Percentiles rank a stretch among this genome's conserved stretches.
These are phyloP conservation scores for Maconellicoccus hirsutus DNA, from an alignment of 1,140 invertebrate genomes.

Conservation along the genomic window DNA sequence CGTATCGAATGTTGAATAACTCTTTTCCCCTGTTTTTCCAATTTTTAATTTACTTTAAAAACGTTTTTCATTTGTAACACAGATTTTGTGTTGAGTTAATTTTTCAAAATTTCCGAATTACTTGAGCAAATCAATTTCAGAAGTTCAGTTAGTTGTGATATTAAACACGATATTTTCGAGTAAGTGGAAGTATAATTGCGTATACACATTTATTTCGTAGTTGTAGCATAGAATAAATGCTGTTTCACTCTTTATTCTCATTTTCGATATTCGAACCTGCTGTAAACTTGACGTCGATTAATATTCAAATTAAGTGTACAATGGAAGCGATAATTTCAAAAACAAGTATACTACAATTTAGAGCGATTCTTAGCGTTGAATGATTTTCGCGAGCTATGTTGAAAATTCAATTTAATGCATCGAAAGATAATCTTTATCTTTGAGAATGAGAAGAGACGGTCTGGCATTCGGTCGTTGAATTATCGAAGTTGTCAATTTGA, in stretches of 20 bases:
- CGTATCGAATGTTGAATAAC: no score
- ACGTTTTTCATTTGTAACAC: no score
- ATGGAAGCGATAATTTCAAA: not conserved
- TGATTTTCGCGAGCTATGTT: not conserved
- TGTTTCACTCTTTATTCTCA: not conserved
- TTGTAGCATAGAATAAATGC: not conserved
- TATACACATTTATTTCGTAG: no score
- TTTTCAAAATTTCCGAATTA: no score
- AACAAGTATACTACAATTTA: not conserved
- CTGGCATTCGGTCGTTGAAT: not conserved
- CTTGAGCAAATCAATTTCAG: no score
- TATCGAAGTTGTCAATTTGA: not conserved
- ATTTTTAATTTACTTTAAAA: no score
- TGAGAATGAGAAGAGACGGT: slow-evolving; percentile 2
- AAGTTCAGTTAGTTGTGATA: no score
- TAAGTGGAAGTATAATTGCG: no score
- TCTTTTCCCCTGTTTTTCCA: no score
- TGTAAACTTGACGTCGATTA: not conserved
- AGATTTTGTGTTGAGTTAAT: no score
- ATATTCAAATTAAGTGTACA: slow-evolving; percentile 10
- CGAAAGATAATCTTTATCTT: slow-evolving; percentile 9
- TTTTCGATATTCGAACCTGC: not conserved
- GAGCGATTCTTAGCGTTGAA: not conserved
- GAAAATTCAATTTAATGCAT: slow-evolving; percentile 5
- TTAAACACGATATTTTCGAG: no score